Percentiles rank a stretch among this genome's conserved stretches.
These are phyloP conservation scores for Drosophila ustulata DNA, from an alignment of 2,888 invertebrate genomes.

Conservation along the genomic window DNA sequence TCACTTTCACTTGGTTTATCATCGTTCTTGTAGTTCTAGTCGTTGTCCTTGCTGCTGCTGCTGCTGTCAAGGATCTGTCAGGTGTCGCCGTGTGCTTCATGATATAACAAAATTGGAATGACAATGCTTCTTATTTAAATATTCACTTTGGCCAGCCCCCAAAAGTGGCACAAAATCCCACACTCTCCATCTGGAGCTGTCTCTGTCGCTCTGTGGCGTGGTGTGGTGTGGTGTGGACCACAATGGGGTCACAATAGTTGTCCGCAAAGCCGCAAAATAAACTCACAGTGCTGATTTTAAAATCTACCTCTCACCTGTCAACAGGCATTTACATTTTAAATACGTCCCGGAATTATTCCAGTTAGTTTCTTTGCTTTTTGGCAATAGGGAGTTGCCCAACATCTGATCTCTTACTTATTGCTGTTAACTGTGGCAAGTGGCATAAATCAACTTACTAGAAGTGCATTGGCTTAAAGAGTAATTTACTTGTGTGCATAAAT, in stretches of 20 bases:
- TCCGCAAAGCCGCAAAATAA: neutral
- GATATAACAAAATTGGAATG: constrained; percentile 57
- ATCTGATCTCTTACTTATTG: too few relatives aligned
- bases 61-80: constrained; percentile 22
- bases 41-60: neutral
- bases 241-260: neutral
- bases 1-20: constrained; percentile 16
- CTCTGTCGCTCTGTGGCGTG: neutral
- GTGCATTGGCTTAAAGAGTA: too few relatives aligned
- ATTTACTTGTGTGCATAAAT: too few relatives aligned
- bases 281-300: neutral
- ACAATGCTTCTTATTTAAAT: constrained; percentile 31
- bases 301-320: neutral
- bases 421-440: too few relatives aligned
- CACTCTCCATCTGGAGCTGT: neutral
- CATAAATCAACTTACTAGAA: too few relatives aligned
- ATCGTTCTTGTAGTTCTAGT: neutral
- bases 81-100: constrained; percentile 17
- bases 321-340: neutral
- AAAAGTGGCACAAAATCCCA: neutral
- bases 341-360: neutral
- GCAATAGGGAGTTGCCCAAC: too few relatives aligned
- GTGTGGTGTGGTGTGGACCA: neutral
- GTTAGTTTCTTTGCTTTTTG: neutral
- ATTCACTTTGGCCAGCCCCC: constrained; percentile 18